phyloP scores from a whole-genome alignment of 2,797 vertebrate genomes.

The Leptodactylus fallax region DNA sequence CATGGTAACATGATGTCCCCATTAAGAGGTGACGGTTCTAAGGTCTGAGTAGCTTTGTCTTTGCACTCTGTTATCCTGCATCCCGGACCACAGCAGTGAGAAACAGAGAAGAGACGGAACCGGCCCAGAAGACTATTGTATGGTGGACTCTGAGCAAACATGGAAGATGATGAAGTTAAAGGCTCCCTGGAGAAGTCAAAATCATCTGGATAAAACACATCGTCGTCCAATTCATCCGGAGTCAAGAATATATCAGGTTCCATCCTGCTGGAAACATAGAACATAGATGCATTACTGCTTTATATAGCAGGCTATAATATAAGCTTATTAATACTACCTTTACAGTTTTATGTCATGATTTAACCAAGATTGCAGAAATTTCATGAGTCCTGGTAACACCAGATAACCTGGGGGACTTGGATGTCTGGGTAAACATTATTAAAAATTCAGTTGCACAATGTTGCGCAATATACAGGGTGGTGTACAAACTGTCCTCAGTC shows the following conservation, averaged over 20 bases:
- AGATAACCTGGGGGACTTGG: not conserved
- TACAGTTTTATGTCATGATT: not conserved
- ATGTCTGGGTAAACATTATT: slow-evolving; percentile 11
- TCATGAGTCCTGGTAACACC: not conserved
- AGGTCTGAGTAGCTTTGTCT: slow-evolving; percentile 84
- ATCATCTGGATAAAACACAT: slow-evolving; percentile 81
- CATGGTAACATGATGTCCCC: slow-evolving; percentile 84
- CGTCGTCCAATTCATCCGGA: slow-evolving; percentile 80
- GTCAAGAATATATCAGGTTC: slow-evolving; percentile 69
- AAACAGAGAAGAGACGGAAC: slow-evolving; percentile 81
- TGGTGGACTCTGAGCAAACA: slow-evolving; percentile 79
- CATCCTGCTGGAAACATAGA: slow-evolving; percentile 73
- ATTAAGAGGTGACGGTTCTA: slow-evolving; percentile 79
- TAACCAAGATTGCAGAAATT: not conserved
- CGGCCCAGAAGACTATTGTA: slow-evolving; percentile 78
- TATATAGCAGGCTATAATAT: not conserved
- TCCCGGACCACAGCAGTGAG: slow-evolving; percentile 82
- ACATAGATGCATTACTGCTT: not conserved
- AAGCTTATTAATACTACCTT: not conserved
- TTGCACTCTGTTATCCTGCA: slow-evolving; percentile 78
- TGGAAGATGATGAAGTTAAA: slow-evolving; percentile 75
- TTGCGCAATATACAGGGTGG: slow-evolving; percentile 2
- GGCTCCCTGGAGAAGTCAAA: slow-evolving; percentile 77
- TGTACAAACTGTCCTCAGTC: not conserved
- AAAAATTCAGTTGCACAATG: slow-evolving; percentile 16